These are phyloP conservation scores for Pipistrellus pipistrellus DNA, from an alignment of 2,797 vertebrate species.

Conservation along the genomic window DNA sequence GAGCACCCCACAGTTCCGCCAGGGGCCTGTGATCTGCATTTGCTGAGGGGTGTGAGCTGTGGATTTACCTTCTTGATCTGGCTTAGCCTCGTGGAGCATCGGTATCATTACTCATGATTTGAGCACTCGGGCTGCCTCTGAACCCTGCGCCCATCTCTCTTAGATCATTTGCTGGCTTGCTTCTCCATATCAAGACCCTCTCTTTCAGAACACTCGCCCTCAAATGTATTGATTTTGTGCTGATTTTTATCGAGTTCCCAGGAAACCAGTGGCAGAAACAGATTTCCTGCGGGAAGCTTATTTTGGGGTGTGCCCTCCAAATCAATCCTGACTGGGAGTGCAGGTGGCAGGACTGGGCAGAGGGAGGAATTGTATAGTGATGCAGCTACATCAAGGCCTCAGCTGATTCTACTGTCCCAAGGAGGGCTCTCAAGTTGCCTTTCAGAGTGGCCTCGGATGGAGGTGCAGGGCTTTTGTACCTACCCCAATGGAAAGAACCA, in stretches of 20 bases:
- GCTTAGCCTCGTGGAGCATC: not conserved
- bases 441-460: not conserved
- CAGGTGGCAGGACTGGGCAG: not conserved
- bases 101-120: not conserved
- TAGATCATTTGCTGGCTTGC: not conserved
- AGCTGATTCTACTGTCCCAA: too few relatives aligned
- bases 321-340: rapidly evolving
- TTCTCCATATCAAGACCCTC: not conserved
- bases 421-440: not conserved
- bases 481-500: not conserved
- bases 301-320: not conserved
- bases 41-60: not conserved
- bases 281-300: not conserved
- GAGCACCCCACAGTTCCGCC: not conserved
- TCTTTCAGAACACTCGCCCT: not conserved
- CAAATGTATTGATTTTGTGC: not conserved
- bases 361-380: too few relatives aligned
- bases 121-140: not conserved
- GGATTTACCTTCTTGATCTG: not conserved
- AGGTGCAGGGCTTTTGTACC: not conserved
- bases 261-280: not conserved
- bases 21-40: not conserved
- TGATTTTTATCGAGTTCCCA: not conserved
- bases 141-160: not conserved
- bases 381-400: not conserved